Conservation (phyloP, 2,797 vertebrate genomes). For the Melanotaenia maccullochi region DNA sequence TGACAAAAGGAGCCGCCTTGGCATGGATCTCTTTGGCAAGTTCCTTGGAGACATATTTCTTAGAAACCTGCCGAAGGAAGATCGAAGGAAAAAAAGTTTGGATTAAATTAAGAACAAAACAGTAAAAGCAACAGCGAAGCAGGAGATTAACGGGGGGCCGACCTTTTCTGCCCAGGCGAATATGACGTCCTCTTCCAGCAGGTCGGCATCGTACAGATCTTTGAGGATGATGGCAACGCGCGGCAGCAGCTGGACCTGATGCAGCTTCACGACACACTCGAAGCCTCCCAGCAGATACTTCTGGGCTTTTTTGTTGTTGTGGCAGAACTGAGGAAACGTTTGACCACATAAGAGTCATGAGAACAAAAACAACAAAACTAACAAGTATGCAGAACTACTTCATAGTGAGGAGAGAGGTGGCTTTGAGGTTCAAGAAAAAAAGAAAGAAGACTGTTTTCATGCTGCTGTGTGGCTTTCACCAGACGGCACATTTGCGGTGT, state of each 20-base stretch:
- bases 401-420: not conserved
- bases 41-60: conserved; percentile 98
- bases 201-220: conserved; percentile 95
- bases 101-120: not conserved
- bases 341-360: not conserved
- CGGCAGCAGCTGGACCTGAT: conserved; percentile 91
- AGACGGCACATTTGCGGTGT: too few species aligned
- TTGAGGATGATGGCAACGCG: conserved; percentile 95
- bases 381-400: not conserved
- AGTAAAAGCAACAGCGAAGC: not conserved
- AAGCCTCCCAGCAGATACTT: conserved; percentile 94
- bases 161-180: conserved; percentile 98
- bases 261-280: conserved; percentile 95
- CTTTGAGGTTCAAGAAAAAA: not conserved
- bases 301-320: conserved; percentile 96
- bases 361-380: not conserved
- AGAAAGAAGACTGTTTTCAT: too few species aligned
- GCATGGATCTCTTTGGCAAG: conserved; percentile 98
- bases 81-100: fast-evolving
- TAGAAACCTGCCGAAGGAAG: conserved; percentile 87
- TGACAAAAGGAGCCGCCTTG: conserved; percentile 97
- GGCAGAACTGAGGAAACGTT: conserved; percentile 87
- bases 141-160: not conserved
- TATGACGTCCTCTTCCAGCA: conserved; percentile 96
- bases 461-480: too few species aligned